Conservation (phyloP, 2,888 invertebrate species). For the Scelioninae gen. 1 region DNA sequence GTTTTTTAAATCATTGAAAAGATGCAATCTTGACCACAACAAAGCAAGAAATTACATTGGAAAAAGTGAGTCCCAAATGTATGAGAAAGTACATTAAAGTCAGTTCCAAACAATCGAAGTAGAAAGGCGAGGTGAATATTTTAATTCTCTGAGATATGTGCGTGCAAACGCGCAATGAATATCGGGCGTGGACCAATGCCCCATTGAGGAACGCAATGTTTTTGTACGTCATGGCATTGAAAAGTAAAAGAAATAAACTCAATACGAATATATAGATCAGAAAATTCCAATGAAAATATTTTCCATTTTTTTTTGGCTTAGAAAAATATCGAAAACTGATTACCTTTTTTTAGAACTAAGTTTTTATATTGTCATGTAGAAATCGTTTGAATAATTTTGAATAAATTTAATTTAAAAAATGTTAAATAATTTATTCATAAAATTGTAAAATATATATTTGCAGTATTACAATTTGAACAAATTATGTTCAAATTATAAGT, state of each 20-base stretch:
- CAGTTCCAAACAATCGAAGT: constrained; percentile 57
- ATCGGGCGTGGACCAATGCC: constrained; percentile 45
- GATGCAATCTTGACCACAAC: background rate
- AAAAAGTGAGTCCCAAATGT: constrained; percentile 59
- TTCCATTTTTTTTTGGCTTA: background rate
- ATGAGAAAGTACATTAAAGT: constrained; percentile 63
- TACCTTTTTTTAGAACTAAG: no score
- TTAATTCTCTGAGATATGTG: constrained; percentile 44
- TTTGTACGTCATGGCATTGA: constrained; percentile 54
- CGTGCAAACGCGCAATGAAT: constrained; percentile 36
- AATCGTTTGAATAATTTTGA: background rate
- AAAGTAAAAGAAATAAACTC: constrained; percentile 23
- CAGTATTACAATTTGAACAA: background rate
- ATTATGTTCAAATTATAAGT: background rate
- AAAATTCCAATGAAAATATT: constrained; percentile 9
- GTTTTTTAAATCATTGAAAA: background rate
- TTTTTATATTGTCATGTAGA: no score
- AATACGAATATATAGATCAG: no score
- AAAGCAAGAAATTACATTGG: constrained; percentile 21
- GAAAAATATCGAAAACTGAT: no score
- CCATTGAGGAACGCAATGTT: constrained; percentile 15
- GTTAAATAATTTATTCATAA: background rate
- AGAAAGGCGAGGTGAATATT: constrained; percentile 61
- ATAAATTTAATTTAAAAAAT: background rate
- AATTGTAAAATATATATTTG: background rate